Percentiles rank a stretch among this genome's conserved stretches.
Conservation (phyloP, 2,113 vertebrate species). For the Pseudorasbora parva region DNA sequence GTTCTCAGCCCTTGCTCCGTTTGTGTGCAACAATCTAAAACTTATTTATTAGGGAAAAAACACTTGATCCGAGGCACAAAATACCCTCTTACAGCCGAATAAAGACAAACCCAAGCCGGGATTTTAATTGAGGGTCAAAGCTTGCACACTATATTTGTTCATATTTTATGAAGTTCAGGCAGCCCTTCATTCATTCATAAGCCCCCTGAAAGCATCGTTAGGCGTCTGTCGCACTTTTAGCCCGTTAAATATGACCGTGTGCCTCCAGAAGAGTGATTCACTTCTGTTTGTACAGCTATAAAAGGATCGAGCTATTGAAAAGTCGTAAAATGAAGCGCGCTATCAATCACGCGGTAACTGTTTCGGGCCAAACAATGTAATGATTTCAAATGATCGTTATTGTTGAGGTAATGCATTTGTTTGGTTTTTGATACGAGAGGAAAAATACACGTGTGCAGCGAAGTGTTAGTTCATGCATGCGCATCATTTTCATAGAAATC, state of each 20-base stretch:
- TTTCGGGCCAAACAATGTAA: constrained; percentile 84
- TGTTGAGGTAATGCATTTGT: constrained; percentile 58
- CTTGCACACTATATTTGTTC: constrained; percentile 4
- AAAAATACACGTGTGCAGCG: not conserved
- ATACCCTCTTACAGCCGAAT: constrained; percentile 83
- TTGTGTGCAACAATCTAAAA: constrained; percentile 88
- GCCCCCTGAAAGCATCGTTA: constrained; percentile 48
- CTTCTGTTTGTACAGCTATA: constrained; percentile 91
- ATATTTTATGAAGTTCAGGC: constrained; percentile 41
- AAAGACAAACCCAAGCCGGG: constrained; percentile 30
- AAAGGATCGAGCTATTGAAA: constrained; percentile 87
- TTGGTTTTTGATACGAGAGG: not conserved
- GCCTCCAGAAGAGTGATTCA: constrained; percentile 85
- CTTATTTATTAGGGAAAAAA: constrained; percentile 86
- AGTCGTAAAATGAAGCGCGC: constrained; percentile 91
- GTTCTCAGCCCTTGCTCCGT: constrained; percentile 83
- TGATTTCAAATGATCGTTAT: constrained; percentile 84
- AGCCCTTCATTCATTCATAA: constrained; percentile 6
- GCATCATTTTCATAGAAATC: not conserved
- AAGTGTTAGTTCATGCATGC: not conserved
- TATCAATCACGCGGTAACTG: constrained; percentile 87
- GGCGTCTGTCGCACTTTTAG: constrained; percentile 55
- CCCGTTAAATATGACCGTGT: constrained; percentile 72
- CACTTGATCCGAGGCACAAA: constrained; percentile 83
- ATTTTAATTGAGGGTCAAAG: constrained; percentile 34